A percentile compares a stretch with the other conserved stretches of the same genome.
These are phyloP conservation scores for Pachycephus smyrnensis DNA, from an alignment of 2,888 invertebrate species.

Conservation along the genomic window DNA sequence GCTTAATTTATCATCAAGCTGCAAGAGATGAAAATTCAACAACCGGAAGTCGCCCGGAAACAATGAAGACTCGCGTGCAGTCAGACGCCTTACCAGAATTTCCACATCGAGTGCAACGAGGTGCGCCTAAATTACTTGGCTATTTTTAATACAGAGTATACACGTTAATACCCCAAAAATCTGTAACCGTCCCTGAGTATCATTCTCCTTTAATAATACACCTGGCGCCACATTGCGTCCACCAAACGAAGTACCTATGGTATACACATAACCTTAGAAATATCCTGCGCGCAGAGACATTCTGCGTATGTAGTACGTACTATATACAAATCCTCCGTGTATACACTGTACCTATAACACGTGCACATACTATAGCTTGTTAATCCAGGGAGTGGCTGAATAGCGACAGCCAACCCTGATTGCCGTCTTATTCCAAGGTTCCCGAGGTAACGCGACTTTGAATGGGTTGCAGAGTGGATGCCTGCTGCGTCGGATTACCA, in stretches of 20 bases:
- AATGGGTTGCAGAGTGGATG: neutral
- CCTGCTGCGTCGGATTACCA: neutral
- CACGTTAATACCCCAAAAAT: neutral
- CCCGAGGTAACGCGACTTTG: neutral
- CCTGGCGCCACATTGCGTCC: neutral
- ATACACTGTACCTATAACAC: neutral
- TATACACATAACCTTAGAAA: neutral
- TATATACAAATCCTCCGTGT: neutral
- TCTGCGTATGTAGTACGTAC: neutral
- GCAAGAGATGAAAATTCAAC: neutral
- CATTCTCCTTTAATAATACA: neutral
- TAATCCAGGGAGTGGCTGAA: neutral
- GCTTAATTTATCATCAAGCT: neutral
- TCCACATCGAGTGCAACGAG: neutral
- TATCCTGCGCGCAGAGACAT: neutral
- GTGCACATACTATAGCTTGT: neutral
- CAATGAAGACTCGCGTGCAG: neutral
- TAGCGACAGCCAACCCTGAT: neutral
- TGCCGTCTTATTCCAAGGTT: neutral
- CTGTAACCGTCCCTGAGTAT: neutral
- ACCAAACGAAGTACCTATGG: neutral
- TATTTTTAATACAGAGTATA: neutral
- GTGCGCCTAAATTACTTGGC: neutral
- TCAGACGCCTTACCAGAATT: neutral
- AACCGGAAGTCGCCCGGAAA: neutral